Evolutionary conservation across 1,140 invertebrate genomes (phyloP).

Genomic region (Drosophila kanapiae): DNA sequence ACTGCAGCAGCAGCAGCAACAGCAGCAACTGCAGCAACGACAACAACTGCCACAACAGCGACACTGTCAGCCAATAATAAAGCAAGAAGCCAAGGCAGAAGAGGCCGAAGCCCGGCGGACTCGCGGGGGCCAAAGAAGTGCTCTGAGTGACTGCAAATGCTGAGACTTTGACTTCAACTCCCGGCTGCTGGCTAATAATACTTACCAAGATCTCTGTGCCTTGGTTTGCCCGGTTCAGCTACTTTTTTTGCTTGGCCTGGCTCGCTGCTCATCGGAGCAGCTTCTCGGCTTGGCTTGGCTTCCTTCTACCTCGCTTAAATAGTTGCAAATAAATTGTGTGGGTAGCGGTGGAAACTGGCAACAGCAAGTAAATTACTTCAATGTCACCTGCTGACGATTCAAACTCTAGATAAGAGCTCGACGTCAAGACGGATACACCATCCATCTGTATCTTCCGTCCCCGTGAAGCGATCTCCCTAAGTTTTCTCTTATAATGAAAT

Average conservation of each 20-base stretch:
- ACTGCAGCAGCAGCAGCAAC: slow-evolving; percentile 34
- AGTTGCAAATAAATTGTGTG: slow-evolving; percentile 83
- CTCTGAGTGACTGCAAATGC: slow-evolving; percentile 77
- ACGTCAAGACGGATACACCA: slow-evolving; percentile 67
- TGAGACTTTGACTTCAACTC: slow-evolving; percentile 39
- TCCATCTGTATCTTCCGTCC: slow-evolving; percentile 28
- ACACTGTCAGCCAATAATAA: slow-evolving; percentile 80
- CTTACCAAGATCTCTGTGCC: slow-evolving; percentile 49
- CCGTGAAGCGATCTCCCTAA: slow-evolving; percentile 35
- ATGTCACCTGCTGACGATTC: slow-evolving; percentile 82
- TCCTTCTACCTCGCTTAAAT: slow-evolving; percentile 69
- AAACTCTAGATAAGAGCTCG: slow-evolving; percentile 72
- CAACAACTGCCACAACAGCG: slow-evolving; percentile 58
- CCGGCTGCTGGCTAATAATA: slow-evolving; percentile 69
- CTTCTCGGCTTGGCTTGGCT: slow-evolving; percentile 22
- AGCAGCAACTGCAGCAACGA: slow-evolving; percentile 23
- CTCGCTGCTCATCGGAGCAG: neutral
- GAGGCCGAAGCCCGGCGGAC: slow-evolving; percentile 4
- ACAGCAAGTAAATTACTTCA: slow-evolving; percentile 83
- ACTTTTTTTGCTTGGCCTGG: slow-evolving; percentile 20
- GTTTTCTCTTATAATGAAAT: slow-evolving; percentile 82
- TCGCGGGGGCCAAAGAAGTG: slow-evolving; percentile 45
- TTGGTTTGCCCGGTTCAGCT: slow-evolving; percentile 42
- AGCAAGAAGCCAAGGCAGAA: slow-evolving; percentile 56
- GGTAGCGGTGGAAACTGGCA: slow-evolving; percentile 72